Percentiles rank a stretch among this genome's conserved stretches.
Conservation (phyloP, 2,113 vertebrate genomes). For the Gymnarchus niloticus region DNA sequence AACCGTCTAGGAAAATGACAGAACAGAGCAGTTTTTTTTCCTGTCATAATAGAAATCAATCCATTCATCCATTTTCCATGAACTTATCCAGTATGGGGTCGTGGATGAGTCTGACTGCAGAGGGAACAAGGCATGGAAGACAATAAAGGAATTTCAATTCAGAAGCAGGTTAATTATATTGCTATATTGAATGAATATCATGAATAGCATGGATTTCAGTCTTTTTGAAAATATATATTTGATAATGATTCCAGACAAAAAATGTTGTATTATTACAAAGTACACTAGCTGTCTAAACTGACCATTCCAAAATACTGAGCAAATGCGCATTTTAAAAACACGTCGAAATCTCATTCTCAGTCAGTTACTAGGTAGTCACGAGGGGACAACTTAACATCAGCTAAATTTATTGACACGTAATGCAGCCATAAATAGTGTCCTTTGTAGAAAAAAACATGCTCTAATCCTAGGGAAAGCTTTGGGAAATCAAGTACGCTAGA, state of each 20-base stretch:
- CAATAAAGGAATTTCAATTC: background rate
- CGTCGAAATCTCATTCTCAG: no score
- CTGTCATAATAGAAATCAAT: background rate
- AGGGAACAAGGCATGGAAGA: background rate
- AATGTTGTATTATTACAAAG: background rate
- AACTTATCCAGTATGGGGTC: background rate
- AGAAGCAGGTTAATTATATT: background rate
- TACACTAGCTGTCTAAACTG: background rate
- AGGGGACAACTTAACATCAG: no score
- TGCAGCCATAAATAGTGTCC: background rate
- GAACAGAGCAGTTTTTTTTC: background rate
- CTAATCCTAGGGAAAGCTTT: background rate
- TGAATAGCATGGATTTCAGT: background rate
- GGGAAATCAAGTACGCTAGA: background rate
- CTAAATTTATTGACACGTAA: background rate
- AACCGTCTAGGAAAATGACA: background rate
- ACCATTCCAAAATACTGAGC: background rate
- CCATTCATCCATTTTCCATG: background rate
- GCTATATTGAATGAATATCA: no score
- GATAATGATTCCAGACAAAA: background rate
- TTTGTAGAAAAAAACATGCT: background rate
- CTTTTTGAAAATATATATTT: background rate
- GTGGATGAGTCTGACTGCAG: no score
- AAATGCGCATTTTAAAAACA: background rate
- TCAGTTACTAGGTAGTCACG: no score